Base-by-base conservation (phyloP, 2,797 vertebrate species). In the Ambastaia sidthimunki region DNA sequence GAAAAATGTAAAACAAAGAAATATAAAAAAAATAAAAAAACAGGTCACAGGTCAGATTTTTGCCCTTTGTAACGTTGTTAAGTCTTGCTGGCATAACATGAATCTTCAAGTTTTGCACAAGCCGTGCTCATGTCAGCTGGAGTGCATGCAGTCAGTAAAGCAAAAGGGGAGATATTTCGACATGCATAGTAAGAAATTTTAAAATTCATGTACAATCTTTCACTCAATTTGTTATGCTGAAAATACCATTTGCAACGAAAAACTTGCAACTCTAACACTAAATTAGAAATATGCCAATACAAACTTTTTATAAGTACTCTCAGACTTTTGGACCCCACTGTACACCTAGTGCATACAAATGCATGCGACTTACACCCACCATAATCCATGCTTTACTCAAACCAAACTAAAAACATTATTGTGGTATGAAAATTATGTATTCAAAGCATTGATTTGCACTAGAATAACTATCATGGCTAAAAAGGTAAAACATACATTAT, bases 401-500 rank as follows among this genome's bases (percentile, higher is more conserved):
- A 60, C 23, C 25, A 1, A 52, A 34, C 63, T 15, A 2, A 57
- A 68, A 63, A 57, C 16, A 13, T 68, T 57, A 76, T 68, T 68
- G 52, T 47, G 21, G 62, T 23, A 9, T 48, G 19, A 67, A 66
- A 66, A 34, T 19, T 19, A 76, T 57, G 50, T 16, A 68, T 55
- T 67, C 67, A 67, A 34, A 68, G 50, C 16, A 55, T 54, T 76
- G 41, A 76, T 16, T 57, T 76, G 50, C 34, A 57, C 57, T 76
- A 67, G 21, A 57, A 21, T 3, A 47, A 23, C 34, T 55, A 57
- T 47, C 68, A 48, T 59, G 1, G 12, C 57, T 31, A n/a, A 48
- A n/a, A 31, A 59, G 50, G n/a, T n/a, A n/a, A n/a, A n/a, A 3
- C 34, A 37, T 37, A 31, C 2, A 37, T 65, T 60, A 65, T 75